Evolutionary conservation across 37 sponge, comb jelly and placozoan species (phyloP), one percentile per base, ranked within the genome.

Genomic region (Beroe ovata): DNA sequence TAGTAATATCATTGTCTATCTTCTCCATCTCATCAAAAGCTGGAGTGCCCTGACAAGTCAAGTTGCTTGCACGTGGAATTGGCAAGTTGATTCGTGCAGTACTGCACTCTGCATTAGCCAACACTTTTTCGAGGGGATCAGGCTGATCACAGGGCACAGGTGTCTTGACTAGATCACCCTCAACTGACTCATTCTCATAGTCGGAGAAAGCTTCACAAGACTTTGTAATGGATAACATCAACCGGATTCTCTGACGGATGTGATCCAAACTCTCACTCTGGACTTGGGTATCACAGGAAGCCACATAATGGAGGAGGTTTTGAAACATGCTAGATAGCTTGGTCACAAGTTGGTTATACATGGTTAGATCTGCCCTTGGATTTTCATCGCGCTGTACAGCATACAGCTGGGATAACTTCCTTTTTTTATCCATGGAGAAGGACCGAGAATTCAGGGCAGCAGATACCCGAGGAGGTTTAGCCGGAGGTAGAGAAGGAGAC

Each of bases 161-260:
- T n/a, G n/a, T n/a, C n/a, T n/a, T n/a, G n/a, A n/a, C n/a, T n/a
- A n/a, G n/a, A n/a, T n/a, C n/a, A n/a, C n/a, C n/a, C n/a, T n/a
- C 69, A 30, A 2, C 36, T 2, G 36, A 34, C 18, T 32, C 4
- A 30, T 4, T 34, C 25, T 30, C 69, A 4, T 34, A 66, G 16
- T 66, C 69, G 32, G 69, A 66, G 8, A 66, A 3, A 14, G 69
- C 35, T 32, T 66, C 34, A 66, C 69, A 66, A 66, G 69, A 66
- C 36, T 66, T 30, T 4, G 69, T 30, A 18, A 66, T 66, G 16
- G 69, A 29, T 19, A 29, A 25, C 16, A 66, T 16, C 36, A 66
- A 37, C 69, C 14, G 69, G 36, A 66, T 29, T 18, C 69, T 66
- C 69, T 66, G 32, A 19, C 14, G 36, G 16, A 66, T 66, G 1